Conservation (phyloP, 2,113 vertebrate species). For the Aldabrachelys gigantea region DNA sequence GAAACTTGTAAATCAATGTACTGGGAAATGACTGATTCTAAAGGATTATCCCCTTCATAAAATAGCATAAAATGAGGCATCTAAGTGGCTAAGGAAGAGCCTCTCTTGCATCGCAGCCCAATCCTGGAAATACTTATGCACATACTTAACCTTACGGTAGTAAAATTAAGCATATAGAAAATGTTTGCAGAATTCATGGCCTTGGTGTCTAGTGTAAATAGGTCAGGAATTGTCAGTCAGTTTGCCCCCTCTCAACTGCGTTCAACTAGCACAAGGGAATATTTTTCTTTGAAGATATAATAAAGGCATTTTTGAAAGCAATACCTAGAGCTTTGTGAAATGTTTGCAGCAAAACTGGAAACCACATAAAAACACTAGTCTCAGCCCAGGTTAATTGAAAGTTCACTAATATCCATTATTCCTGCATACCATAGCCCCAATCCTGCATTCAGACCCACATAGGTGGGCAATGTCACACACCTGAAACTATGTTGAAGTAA, state of each 20-base stretch:
- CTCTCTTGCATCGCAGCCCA: not conserved
- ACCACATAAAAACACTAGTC: not conserved
- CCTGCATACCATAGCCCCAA: too few relatives aligned
- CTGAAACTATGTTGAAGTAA: not conserved
- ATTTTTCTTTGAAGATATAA: not conserved
- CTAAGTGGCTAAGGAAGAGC: not conserved
- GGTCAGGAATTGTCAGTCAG: too few relatives aligned
- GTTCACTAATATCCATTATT: not conserved
- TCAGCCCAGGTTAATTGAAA: not conserved
- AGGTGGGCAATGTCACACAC: not conserved
- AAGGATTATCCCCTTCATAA: not conserved
- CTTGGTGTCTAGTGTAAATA: not conserved
- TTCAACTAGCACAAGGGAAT: not conserved
- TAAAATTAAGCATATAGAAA: not conserved
- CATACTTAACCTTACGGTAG: not conserved
- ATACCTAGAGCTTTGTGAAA: not conserved
- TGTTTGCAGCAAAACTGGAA: not conserved
- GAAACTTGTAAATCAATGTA: not conserved
- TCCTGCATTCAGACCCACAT: not conserved
- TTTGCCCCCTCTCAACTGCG: not conserved
- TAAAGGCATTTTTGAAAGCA: not conserved
- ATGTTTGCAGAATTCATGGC: not conserved
- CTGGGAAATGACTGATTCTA: not conserved
- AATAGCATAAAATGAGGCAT: not conserved
- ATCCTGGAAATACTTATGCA: not conserved